Base-by-base conservation (phyloP, 2,113 vertebrate species). In the Ceuthmochares aereus region DNA sequence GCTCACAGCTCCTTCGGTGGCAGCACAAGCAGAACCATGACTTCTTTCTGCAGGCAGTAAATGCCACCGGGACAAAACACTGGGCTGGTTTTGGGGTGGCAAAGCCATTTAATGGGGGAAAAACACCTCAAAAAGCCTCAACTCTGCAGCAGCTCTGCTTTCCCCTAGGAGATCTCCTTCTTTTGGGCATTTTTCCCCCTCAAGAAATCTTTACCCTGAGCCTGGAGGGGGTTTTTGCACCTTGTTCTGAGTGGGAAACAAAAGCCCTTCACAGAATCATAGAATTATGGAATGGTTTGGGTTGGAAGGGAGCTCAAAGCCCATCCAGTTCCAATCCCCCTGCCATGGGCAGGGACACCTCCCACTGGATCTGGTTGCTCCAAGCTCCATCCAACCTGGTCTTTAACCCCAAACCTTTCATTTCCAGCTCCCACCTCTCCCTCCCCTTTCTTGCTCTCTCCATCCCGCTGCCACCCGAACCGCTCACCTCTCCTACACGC, bases 1-100 rank as follows among this genome's bases (percentile, higher is more conserved):
- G 19, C 83, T 66, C 4, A 2, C 6, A 4, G 30, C 70, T 79
- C 67, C 34, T 45, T 36, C 1, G 0, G 18, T 0, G 4, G 45
- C 5, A 2, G 56, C 6, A 0, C 3, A 1, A 88, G 30, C 1
- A 0, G 52, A 27, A 37, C n/a, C 55, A 2, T 1, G 0, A 76
- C 36, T 54, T 37, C 32, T 70, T 66, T 27, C 56, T 1, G 0
- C 70, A 8, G 42, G 72, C 12, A 2, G 8, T 42, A 67, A 64
- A 64, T 2, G 4, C 83, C 86, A 9, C 74, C 1, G 0, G 2
- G 30, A 21, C 22, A 3, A 2, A 75, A 16, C 47, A 11, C 34
- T 4, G 15, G 7, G 26, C 63, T 20, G 23, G 13, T 36, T 40
- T 25, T 13, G 1, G 9, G 14, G 3, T 4, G 7, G 4, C 1